A percentile compares a stretch with the other conserved stretches of the same genome.
These are phyloP conservation scores for Lasioglossum leucozonium DNA, from an alignment of 2,888 invertebrate species.

Conservation along the genomic window DNA sequence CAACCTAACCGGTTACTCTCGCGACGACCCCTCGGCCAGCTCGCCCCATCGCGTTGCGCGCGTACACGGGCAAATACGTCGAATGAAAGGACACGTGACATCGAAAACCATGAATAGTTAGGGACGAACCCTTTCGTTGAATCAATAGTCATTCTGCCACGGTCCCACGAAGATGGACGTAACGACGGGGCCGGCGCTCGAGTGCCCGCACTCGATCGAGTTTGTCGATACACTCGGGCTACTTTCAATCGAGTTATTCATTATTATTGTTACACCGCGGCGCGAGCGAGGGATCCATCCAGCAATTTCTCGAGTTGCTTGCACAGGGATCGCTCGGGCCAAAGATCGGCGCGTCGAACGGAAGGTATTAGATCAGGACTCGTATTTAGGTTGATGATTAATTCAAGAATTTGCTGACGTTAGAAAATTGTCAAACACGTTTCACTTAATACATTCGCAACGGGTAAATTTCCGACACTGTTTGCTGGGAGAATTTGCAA, in stretches of 20 bases:
- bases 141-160: slow-evolving; percentile 76
- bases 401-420: not conserved
- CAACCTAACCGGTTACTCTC: slow-evolving; percentile 70
- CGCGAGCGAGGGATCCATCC: slow-evolving; percentile 9
- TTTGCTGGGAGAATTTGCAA: not conserved
- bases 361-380: not conserved
- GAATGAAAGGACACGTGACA: slow-evolving; percentile 81
- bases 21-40: slow-evolving; percentile 49
- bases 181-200: slow-evolving; percentile 23
- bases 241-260: slow-evolving; percentile 57
- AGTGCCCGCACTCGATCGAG: slow-evolving; percentile 40
- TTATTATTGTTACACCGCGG: slow-evolving; percentile 52
- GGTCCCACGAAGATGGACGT: slow-evolving; percentile 48
- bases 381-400: not conserved
- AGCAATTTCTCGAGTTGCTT: slow-evolving; percentile 18
- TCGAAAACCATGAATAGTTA: slow-evolving; percentile 79
- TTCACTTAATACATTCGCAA: too few species aligned
- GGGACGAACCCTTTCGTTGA: slow-evolving; percentile 75
- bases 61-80: slow-evolving; percentile 27
- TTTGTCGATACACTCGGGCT: slow-evolving; percentile 50
- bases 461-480: too few species aligned
- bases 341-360: not conserved
- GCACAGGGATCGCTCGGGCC: not conserved
- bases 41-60: slow-evolving; percentile 1
- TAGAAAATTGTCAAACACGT: too few species aligned